These are phyloP conservation scores for Marmota monax DNA, from an alignment of 2,113 vertebrate genomes.

Conservation along the genomic window DNA sequence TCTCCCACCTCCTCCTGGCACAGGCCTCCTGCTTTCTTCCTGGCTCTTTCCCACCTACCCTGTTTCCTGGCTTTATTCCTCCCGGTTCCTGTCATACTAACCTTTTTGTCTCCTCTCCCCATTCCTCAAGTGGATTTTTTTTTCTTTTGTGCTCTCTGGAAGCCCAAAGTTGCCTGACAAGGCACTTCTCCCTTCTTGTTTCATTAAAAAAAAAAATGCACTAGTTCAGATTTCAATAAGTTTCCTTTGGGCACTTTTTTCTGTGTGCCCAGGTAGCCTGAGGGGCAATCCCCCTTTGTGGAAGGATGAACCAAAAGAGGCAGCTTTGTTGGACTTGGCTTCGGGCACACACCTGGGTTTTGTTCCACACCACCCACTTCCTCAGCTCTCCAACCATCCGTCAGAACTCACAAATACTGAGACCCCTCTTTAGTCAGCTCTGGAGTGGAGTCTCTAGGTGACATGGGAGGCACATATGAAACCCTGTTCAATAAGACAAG, in stretches of 20 bases:
- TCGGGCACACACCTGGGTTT: background rate
- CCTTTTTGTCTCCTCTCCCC: conserved; percentile 54
- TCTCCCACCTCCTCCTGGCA: background rate
- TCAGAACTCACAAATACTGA: background rate
- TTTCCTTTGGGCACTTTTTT: background rate
- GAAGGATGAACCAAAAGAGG: background rate
- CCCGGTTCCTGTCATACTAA: conserved; percentile 44
- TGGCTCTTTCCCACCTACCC: background rate
- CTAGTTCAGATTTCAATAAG: background rate
- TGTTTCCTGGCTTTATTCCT: conserved; percentile 23
- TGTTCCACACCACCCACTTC: background rate
- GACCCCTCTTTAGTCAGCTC: background rate
- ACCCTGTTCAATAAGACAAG: background rate
- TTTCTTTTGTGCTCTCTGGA: background rate
- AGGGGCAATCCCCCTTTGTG: background rate
- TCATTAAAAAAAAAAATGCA: conserved; percentile 49
- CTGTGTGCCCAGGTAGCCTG: background rate
- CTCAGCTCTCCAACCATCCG: background rate
- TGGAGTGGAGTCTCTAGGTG: background rate
- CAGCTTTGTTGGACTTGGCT: background rate
- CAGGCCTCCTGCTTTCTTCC: background rate
- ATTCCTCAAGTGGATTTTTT: background rate
- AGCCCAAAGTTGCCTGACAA: conserved; percentile 16
- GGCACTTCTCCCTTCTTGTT: background rate
- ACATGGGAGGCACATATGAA: background rate